Percentiles rank a stretch among this genome's conserved stretches.
Conservation (phyloP, 2,797 vertebrate species). For the Periophthalmus magnuspinnatus region DNA sequence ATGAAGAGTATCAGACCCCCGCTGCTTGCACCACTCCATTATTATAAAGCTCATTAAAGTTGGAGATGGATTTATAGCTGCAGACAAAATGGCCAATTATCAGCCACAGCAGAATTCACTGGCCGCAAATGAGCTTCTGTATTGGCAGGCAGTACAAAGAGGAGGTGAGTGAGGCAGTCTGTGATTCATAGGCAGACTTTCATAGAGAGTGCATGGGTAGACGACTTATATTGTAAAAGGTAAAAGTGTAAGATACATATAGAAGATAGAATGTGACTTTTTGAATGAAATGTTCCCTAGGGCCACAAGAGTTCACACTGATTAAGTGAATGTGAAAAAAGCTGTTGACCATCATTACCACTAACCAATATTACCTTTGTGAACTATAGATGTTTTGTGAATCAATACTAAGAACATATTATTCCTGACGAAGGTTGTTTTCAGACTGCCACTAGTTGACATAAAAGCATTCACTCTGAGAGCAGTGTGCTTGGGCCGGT, state of each 20-base stretch:
- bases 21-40: conserved; percentile 61
- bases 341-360: too few species aligned
- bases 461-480: too few species aligned
- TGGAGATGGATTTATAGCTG: conserved; percentile 73
- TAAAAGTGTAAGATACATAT: conserved; percentile 8
- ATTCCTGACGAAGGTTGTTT: too few species aligned
- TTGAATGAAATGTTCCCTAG: too few species aligned
- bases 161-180: conserved; percentile 24
- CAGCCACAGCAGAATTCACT: conserved; percentile 62
- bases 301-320: too few species aligned
- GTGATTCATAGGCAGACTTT: conserved; percentile 25
- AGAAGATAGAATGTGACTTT: background rate
- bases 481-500: too few species aligned
- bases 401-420: too few species aligned
- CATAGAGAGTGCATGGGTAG: conserved; percentile 21
- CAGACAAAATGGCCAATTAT: conserved; percentile 78
- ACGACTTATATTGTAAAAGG: conserved; percentile 14
- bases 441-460: too few species aligned
- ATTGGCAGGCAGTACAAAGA: conserved; percentile 40
- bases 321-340: too few species aligned
- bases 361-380: too few species aligned
- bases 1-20: conserved; percentile 37
- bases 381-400: too few species aligned
- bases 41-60: conserved; percentile 78
- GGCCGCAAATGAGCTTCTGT: conserved; percentile 76